A percentile compares a stretch with the other conserved stretches of the same genome.
Evolutionary conservation across 2,797 vertebrate genomes (phyloP).

Genomic region (Hirundo rustica): DNA sequence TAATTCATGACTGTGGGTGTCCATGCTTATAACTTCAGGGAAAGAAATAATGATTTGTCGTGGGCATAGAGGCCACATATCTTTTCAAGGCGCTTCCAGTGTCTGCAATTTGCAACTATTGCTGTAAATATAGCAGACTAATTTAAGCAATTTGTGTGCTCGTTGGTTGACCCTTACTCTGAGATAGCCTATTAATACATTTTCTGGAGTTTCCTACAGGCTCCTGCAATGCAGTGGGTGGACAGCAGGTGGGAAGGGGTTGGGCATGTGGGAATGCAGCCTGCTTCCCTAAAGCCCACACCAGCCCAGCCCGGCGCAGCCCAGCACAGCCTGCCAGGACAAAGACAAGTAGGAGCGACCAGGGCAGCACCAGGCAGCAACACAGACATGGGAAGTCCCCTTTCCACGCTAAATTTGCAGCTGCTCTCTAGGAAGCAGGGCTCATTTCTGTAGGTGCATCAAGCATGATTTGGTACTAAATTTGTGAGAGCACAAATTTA

Average conservation of each 20-base stretch:
- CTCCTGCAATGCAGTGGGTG: neutral
- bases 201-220: neutral
- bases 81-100: neutral
- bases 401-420: accelerated
- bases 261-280: neutral
- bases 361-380: neutral
- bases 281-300: neutral
- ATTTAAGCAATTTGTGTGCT: neutral
- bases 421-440: neutral
- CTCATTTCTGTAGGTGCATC: neutral
- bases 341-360: accelerated
- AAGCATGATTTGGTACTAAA: neutral
- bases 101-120: neutral
- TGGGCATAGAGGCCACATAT: neutral
- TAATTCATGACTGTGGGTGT: neutral
- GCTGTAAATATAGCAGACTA: neutral
- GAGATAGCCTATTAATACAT: neutral
- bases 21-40: neutral
- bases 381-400: neutral
- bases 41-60: conserved; percentile 21
- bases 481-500: neutral
- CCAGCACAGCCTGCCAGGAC: neutral
- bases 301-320: neutral
- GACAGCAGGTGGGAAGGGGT: conserved; percentile 17
- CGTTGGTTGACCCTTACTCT: neutral